phyloP scores from a whole-genome alignment of 1,140 invertebrate species.

The Copidosoma floridanum region DNA sequence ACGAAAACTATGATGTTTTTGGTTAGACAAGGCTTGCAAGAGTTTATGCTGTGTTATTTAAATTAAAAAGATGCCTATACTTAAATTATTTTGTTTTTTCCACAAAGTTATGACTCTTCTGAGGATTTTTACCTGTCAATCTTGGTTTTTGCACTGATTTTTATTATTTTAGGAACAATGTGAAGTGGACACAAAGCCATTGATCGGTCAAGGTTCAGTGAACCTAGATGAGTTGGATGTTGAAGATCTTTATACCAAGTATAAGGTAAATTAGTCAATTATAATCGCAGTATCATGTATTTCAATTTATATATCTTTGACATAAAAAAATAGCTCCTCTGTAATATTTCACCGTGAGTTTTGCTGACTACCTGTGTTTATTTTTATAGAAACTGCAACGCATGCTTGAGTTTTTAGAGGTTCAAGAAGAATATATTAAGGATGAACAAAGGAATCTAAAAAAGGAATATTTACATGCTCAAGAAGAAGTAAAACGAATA shows the following conservation, averaged over 20 bases:
- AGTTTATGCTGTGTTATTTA: neutral
- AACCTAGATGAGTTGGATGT: conserved; percentile 76
- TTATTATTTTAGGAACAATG: conserved; percentile 60
- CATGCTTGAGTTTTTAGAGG: conserved; percentile 94
- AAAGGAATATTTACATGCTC: conserved; percentile 96
- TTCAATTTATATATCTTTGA: too few relatives aligned
- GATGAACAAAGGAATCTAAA: conserved; percentile 97
- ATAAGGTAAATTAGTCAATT: conserved; percentile 66
- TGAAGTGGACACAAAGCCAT: conserved; percentile 61
- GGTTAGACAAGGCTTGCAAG: too few relatives aligned
- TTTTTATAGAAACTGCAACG: conserved; percentile 82
- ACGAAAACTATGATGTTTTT: neutral
- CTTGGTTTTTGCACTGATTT: too few relatives aligned
- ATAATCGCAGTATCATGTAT: too few relatives aligned
- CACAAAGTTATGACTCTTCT: neutral
- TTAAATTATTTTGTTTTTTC: neutral
- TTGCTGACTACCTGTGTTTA: too few relatives aligned
- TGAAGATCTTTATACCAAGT: conserved; percentile 92
- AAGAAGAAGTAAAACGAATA: conserved; percentile 96
- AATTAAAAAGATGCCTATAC: neutral
- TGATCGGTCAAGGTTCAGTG: conserved; percentile 56
- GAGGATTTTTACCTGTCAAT: too few relatives aligned
- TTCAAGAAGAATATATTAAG: conserved; percentile 98
- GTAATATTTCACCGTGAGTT: too few relatives aligned
- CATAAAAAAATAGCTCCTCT: too few relatives aligned